These are phyloP conservation scores for Rhinichthys osculus DNA, from an alignment of 2,797 vertebrate genomes.

Conservation along the genomic window DNA sequence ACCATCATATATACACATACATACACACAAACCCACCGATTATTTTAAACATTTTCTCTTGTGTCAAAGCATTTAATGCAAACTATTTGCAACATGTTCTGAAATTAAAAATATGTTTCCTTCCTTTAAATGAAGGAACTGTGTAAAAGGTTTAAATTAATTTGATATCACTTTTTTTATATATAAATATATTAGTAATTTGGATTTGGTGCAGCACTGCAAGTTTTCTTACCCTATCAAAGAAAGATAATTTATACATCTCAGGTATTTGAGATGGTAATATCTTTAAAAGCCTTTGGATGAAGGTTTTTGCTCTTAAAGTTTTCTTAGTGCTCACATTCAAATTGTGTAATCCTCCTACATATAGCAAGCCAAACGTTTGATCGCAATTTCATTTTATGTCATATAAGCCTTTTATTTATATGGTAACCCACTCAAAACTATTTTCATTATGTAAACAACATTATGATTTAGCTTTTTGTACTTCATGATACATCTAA, in stretches of 20 bases:
- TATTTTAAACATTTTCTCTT: neutral
- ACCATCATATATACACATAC: neutral
- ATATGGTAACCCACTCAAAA: neutral
- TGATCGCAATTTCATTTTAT: neutral
- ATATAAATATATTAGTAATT: neutral
- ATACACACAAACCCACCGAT: neutral
- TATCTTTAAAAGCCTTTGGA: neutral
- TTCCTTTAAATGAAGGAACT: neutral
- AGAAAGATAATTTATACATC: neutral
- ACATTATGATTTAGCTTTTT: neutral
- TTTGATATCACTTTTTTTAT: neutral
- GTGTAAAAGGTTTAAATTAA: neutral
- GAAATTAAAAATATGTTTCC: neutral
- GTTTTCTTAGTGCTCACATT: neutral
- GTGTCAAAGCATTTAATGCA: neutral
- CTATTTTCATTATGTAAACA: neutral
- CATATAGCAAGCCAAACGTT: neutral
- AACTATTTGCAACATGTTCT: neutral
- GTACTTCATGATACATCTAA: neutral
- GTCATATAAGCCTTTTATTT: neutral
- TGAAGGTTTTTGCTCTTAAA: neutral
- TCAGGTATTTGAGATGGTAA: neutral
- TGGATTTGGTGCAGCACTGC: neutral
- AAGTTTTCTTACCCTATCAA: neutral
- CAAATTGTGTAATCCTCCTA: neutral